phyloP scores from a whole-genome alignment of 2,888 invertebrate species.

The Epirrita christyi region DNA sequence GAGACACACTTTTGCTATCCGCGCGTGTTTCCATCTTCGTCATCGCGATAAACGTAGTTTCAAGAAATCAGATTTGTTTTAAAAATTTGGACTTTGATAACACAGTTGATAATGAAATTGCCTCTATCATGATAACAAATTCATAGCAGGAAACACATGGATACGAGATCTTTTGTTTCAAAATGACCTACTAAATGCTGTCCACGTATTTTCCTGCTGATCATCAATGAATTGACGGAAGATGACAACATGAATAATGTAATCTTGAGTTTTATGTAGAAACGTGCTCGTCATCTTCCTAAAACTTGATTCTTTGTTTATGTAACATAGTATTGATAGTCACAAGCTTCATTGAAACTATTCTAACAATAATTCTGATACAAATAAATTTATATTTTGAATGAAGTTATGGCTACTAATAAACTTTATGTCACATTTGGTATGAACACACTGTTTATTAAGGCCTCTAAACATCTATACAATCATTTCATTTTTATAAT shows the following conservation, averaged over 20 bases:
- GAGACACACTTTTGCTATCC: background rate
- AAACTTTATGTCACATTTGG: slow-evolving; percentile 21
- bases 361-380: background rate
- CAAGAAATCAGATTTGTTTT: slow-evolving; percentile 16
- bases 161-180: background rate
- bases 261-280: background rate
- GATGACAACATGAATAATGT: slow-evolving; percentile 27
- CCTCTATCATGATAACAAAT: slow-evolving; percentile 23
- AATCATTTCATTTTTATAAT: slow-evolving; percentile 15
- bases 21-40: background rate
- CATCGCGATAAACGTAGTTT: slow-evolving; percentile 6
- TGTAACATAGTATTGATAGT: slow-evolving; percentile 2
- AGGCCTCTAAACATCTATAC: slow-evolving; percentile 21
- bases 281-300: slow-evolving; percentile 15
- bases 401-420: slow-evolving; percentile 22
- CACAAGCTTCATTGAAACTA: slow-evolving; percentile 14
- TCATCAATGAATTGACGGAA: slow-evolving; percentile 23
- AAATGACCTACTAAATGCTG: slow-evolving; percentile 1
- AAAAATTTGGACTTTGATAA: slow-evolving; percentile 16
- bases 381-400: no score
- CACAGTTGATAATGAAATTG: slow-evolving; percentile 4
- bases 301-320: slow-evolving; percentile 3
- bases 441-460: slow-evolving; percentile 26
- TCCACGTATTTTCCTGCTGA: slow-evolving; percentile 29
- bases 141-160: slow-evolving; percentile 16